Evolutionary conservation across 2,888 invertebrate genomes (phyloP).

Genomic region (Pandemis cinnamomeana): DNA sequence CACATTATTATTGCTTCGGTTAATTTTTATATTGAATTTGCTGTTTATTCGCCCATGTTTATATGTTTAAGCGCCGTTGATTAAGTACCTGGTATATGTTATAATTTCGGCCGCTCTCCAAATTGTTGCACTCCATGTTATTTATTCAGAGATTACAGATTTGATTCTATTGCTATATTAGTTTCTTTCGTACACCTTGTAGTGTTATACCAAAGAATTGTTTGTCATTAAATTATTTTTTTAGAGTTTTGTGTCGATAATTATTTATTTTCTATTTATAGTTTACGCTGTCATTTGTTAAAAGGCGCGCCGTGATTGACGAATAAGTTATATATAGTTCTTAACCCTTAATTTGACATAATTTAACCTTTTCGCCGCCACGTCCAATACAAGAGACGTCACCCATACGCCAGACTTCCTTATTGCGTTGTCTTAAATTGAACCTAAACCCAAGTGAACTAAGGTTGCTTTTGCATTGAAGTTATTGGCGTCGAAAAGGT

Average conservation of each 20-base stretch:
- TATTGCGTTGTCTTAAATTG: too few species aligned
- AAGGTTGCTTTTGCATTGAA: too few species aligned
- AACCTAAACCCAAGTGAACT: too few species aligned
- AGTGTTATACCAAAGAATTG: conserved; percentile 12
- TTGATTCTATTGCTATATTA: not conserved
- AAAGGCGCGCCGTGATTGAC: not conserved
- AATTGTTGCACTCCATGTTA: too few species aligned
- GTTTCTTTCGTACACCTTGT: not conserved
- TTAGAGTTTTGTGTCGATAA: conserved; percentile 2
- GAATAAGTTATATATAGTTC: not conserved
- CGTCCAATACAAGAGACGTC: too few species aligned
- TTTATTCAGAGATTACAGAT: too few species aligned
- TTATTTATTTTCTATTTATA: conserved; percentile 7
- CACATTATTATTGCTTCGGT: not conserved
- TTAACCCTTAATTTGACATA: too few species aligned
- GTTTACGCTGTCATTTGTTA: not conserved
- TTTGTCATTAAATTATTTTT: conserved; percentile 2
- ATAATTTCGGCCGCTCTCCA: too few species aligned
- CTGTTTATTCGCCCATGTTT: not conserved
- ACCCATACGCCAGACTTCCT: too few species aligned
- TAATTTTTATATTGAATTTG: conserved; percentile 3
- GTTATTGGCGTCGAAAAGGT: too few species aligned
- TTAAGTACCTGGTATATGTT: too few species aligned
- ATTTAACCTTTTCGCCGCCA: too few species aligned
- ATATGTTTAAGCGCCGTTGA: not conserved